Base-by-base conservation (phyloP, 2,113 vertebrate species). In the Garra rufa region DNA sequence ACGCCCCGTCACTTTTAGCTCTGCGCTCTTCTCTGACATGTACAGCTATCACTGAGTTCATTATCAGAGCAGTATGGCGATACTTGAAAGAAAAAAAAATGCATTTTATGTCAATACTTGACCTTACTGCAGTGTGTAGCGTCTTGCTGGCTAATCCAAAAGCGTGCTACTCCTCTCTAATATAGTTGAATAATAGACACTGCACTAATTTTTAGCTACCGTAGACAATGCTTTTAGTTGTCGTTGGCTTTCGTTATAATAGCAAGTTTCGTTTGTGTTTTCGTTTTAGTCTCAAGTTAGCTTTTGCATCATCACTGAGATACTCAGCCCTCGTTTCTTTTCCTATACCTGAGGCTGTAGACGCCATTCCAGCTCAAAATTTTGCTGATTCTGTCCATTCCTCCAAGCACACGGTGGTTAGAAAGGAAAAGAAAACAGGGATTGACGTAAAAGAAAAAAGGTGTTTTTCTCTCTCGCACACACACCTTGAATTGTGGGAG, bases 71-170 rank as follows among this genome's bases (percentile, higher is more conserved):
- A 80, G 86, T 87, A 85, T 83, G 76, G 78, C 88, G 71, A 76
- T 89, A 91, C 89, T 91, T 91, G 84, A 90, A 92, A 81, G 81
- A 85, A 88, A 69, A 85, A 88, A 69, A 87, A 90, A 92, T 92
- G 90, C 91, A 92, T 93, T 94, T 93, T 91, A 91, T 91, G 88
- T 93, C 89, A 85, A 91, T 93, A 92, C 91, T 93, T 94, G 92
- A 94, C 91, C 89, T 92, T 92, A 86, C 88, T 86, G 88, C 92
- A 89, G 90, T 90, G 89, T 92, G 88, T 83, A 87, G 92, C 90
- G 88, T 76, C 85, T 93, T 88, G 83, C 88, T 87, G 88, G 88
- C 87, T 91, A 85, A 85, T 89, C 91, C 88, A 84, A 88, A 89
- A 71, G 91, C 89, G 92, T 93, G 92, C 80, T 85, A 88, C 83